Evolutionary conservation across 2,888 invertebrate species (phyloP).

Genomic region (Acheta domesticus): DNA sequence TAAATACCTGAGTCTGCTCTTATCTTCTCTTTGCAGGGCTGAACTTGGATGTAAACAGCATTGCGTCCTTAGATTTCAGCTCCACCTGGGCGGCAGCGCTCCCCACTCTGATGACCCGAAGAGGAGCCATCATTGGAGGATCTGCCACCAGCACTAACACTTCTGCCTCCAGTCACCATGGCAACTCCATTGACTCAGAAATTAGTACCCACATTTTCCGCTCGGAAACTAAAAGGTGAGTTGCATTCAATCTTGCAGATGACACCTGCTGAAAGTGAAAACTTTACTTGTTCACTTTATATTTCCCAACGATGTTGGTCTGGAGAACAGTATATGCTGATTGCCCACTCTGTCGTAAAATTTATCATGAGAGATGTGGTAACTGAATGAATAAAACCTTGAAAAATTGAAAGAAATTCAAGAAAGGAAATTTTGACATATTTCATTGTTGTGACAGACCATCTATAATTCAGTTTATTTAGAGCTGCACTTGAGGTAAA

Average conservation of each 20-base stretch:
- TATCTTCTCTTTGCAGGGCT: slow-evolving; percentile 52
- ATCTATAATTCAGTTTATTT: no score
- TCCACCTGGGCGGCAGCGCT: slow-evolving; percentile 90
- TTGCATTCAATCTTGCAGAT: neutral
- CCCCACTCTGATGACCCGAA: slow-evolving; percentile 77
- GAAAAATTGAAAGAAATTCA: no score
- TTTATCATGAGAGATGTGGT: no score
- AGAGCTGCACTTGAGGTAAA: no score
- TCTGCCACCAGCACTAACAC: slow-evolving; percentile 56
- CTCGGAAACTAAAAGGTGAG: slow-evolving; percentile 38
- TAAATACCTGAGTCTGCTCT: no score
- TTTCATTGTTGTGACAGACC: no score
- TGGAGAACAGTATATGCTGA: no score
- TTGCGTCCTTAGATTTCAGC: slow-evolving; percentile 75
- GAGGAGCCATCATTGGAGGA: slow-evolving; percentile 73
- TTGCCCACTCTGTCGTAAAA: no score
- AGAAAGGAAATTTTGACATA: no score
- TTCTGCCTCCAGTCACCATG: slow-evolving; percentile 50
- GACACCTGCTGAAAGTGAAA: neutral
- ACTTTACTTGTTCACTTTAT: neutral
- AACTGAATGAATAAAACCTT: no score
- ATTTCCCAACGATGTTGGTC: neutral
- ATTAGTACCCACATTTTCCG: slow-evolving; percentile 69
- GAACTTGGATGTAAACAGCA: slow-evolving; percentile 68
- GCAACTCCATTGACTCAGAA: slow-evolving; percentile 63